These are phyloP conservation scores for Cotesia typhae DNA, from an alignment of 1,140 invertebrate genomes.

Conservation along the genomic window DNA sequence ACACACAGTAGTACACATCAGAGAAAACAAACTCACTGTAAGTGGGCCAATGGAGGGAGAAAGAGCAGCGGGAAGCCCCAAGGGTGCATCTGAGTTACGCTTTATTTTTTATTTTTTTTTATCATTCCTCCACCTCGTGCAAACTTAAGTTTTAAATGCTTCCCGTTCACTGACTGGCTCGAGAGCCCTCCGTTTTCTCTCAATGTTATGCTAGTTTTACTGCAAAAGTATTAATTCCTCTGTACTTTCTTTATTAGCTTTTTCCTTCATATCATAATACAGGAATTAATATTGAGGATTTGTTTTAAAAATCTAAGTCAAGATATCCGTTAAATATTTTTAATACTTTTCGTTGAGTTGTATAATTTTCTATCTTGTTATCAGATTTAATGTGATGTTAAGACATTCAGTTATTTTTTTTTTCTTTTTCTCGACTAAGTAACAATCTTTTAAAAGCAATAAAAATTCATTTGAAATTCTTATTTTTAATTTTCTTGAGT, in stretches of 20 bases:
- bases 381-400: no score
- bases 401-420: no score
- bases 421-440: no score
- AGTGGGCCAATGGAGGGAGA: slow-evolving; percentile 58
- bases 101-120: slow-evolving; percentile 23
- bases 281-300: no score
- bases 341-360: no score
- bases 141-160: slow-evolving; percentile 32
- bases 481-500: no score
- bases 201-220: slow-evolving; percentile 23
- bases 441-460: no score
- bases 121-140: slow-evolving; percentile 2
- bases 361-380: no score
- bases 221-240: no score
- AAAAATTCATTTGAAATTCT: no score
- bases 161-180: slow-evolving; percentile 8
- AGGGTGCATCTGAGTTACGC: slow-evolving; percentile 45
- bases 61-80: slow-evolving; percentile 60
- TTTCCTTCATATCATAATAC: not conserved
- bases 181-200: not conserved
- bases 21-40: slow-evolving; percentile 55
- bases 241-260: not conserved
- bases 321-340: no score
- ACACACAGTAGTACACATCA: not conserved
- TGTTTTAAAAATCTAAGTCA: no score